A percentile compares a stretch with the other conserved stretches of the same genome.
These are phyloP conservation scores for Lanius ludovicianus DNA, from an alignment of 2,113 vertebrate genomes.

Conservation along the genomic window DNA sequence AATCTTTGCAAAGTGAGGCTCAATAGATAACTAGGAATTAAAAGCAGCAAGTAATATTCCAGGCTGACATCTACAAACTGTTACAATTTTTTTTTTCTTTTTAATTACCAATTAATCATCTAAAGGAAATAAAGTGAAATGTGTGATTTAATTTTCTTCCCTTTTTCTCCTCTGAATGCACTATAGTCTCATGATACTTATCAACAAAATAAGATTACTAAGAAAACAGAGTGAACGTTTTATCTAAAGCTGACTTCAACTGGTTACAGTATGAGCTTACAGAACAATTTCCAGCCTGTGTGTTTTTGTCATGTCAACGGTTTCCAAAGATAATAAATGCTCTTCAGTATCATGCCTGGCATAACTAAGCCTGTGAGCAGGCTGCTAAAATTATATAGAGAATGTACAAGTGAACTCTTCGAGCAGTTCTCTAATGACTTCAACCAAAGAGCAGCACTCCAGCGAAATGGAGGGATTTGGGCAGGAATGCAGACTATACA, in stretches of 20 bases:
- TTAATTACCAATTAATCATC: background rate
- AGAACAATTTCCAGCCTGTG: conserved; percentile 74
- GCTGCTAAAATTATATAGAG: conserved; percentile 66
- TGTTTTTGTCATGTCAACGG: conserved; percentile 83
- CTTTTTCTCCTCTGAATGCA: background rate
- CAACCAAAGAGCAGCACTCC: background rate
- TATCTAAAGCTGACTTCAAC: conserved; percentile 7
- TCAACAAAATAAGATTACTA: background rate
- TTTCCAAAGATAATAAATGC: conserved; percentile 86
- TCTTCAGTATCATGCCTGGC: conserved; percentile 78
- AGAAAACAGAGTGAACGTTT: background rate
- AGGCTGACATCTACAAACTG: background rate
- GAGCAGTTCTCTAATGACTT: conserved; percentile 34
- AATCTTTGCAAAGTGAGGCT: background rate
- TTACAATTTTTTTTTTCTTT: background rate
- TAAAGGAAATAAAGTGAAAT: background rate
- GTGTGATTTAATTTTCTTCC: background rate
- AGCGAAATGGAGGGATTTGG: background rate
- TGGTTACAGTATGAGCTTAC: conserved; percentile 60
- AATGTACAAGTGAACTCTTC: conserved; percentile 19
- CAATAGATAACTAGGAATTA: background rate
- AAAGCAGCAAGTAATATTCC: background rate
- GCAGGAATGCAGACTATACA: conserved; percentile 48
- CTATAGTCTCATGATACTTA: background rate
- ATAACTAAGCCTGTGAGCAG: conserved; percentile 59